A percentile compares a stretch with the other conserved stretches of the same genome.
These are phyloP conservation scores for Alfaro cultratus DNA, from an alignment of 2,797 vertebrate genomes.

Conservation along the genomic window DNA sequence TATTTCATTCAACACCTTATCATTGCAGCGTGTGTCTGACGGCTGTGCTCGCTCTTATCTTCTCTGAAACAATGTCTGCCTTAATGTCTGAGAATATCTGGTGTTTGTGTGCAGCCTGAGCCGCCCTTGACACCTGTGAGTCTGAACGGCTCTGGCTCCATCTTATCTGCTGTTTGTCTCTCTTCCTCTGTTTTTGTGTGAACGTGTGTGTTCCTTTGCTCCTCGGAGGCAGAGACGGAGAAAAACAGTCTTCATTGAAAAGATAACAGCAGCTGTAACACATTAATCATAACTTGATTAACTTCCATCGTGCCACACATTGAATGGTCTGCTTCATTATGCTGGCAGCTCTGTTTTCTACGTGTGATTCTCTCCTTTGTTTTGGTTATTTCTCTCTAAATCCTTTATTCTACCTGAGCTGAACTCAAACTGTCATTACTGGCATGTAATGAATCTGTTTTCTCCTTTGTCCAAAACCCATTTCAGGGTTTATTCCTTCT, in stretches of 20 bases:
- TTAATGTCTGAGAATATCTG: slow-evolving; percentile 25
- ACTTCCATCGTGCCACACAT: slow-evolving; percentile 52
- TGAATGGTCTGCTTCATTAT: slow-evolving; percentile 63
- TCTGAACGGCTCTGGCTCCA: neutral
- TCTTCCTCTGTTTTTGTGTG: slow-evolving; percentile 6
- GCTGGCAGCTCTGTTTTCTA: neutral
- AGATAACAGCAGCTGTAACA: slow-evolving; percentile 69
- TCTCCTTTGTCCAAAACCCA: neutral
- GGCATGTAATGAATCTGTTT: slow-evolving; percentile 11
- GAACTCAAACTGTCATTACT: slow-evolving; percentile 8
- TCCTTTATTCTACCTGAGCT: neutral
- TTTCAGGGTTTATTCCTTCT: neutral
- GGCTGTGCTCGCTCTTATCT: neutral
- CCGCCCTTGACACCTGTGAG: slow-evolving; percentile 18
- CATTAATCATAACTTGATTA: slow-evolving; percentile 79
- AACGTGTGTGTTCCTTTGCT: slow-evolving; percentile 12
- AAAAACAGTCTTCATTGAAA: slow-evolving; percentile 57
- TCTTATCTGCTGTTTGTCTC: neutral
- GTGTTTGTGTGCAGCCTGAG: neutral
- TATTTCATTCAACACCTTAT: slow-evolving; percentile 61
- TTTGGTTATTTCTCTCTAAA: neutral
- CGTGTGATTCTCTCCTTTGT: slow-evolving; percentile 2
- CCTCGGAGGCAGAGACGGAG: slow-evolving; percentile 33
- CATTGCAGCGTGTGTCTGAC: slow-evolving; percentile 33
- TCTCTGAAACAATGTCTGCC: slow-evolving; percentile 24